These are phyloP conservation scores for Bambusicola thoracicus DNA, from an alignment of 2,113 vertebrate genomes.

Conservation along the genomic window DNA sequence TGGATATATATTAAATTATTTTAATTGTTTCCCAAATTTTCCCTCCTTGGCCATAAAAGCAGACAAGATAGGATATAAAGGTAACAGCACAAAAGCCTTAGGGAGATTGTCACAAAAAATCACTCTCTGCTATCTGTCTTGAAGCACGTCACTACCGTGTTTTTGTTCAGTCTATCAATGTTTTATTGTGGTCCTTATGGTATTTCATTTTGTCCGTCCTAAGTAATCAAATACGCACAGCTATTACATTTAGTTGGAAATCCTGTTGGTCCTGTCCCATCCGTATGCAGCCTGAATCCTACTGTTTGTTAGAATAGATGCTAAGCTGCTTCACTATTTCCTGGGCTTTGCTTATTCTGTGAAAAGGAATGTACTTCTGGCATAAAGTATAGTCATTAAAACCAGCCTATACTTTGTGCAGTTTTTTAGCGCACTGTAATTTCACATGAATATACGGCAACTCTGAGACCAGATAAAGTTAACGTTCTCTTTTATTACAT, in stretches of 20 bases:
- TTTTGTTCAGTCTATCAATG: conserved; percentile 96
- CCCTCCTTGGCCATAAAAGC: conserved; percentile 93
- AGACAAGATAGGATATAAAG: conserved; percentile 93
- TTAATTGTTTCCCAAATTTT: conserved; percentile 96
- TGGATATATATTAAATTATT: conserved; percentile 87
- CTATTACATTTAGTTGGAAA: conserved; percentile 85
- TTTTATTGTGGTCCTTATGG: conserved; percentile 93
- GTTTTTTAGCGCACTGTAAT: conserved; percentile 89
- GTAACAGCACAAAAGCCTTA: conserved; percentile 92
- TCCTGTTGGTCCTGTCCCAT: conserved; percentile 87
- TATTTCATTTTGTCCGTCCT: conserved; percentile 93
- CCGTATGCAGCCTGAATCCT: conserved; percentile 91
- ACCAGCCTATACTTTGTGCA: conserved; percentile 86
- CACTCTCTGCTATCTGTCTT: conserved; percentile 94
- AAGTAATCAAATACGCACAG: conserved; percentile 89
- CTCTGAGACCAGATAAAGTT: conserved; percentile 81
- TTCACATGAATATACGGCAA: conserved; percentile 92
- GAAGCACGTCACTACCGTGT: conserved; percentile 97
- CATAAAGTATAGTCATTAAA: conserved; percentile 88
- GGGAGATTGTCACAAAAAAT: conserved; percentile 96
- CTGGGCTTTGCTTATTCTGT: conserved; percentile 91
- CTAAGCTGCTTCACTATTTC: conserved; percentile 92
- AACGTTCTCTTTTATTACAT: conserved; percentile 55
- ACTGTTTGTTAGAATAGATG: conserved; percentile 95
- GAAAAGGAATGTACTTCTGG: conserved; percentile 91